Evolutionary conservation across 2,888 invertebrate genomes (phyloP), one percentile per base, ranked within the genome.

Genomic region (Oxycera nigricornis): DNA sequence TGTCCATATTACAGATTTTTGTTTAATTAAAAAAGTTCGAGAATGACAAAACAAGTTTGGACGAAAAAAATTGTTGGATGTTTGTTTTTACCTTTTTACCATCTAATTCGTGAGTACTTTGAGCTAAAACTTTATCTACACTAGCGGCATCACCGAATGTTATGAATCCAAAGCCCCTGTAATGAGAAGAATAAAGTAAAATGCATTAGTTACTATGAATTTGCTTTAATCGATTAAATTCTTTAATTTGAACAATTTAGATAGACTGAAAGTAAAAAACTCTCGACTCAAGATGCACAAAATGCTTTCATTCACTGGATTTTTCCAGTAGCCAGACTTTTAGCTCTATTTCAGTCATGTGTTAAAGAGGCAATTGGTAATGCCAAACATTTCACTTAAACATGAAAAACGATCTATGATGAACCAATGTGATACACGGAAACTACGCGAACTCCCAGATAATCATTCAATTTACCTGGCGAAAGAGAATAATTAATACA

Each of bases 111-210:
- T 99, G 99, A 87, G 95, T 95, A 88, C 95, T 94, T 90, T 96
- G 95, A 86, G 95, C 94, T 90, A 99, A 92, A 87, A 99, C 98
- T 91, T 98, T 97, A 90, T 98, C 98, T 90, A 98, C 97, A 89
- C 96, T 94, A 88, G 94, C 91, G 85, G 98, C 94, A 89, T 98
- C 98, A 87, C 94, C 94, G 89, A 98, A 99, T 87, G 98, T 99
- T 89, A 99, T 97, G 91, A 99, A 99, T 85, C 99, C 99, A 87
- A 99, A 99, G 85, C 98, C 98, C 91, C 97, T 97, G 92, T 79
- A 91, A 91, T 72, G 65, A 75, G 74, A 75, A 81, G 82, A 73
- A 30, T 50, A 46, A 70, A n/a, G 55, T 72, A 61, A 62, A 73
- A 26, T 55, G 22, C 2, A 61, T 9, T 22, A 2, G 59, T 24